These are phyloP conservation scores for Paracentrotus lividus DNA, from an alignment of 53 echinoderm and acorn worm species.

Conservation along the genomic window DNA sequence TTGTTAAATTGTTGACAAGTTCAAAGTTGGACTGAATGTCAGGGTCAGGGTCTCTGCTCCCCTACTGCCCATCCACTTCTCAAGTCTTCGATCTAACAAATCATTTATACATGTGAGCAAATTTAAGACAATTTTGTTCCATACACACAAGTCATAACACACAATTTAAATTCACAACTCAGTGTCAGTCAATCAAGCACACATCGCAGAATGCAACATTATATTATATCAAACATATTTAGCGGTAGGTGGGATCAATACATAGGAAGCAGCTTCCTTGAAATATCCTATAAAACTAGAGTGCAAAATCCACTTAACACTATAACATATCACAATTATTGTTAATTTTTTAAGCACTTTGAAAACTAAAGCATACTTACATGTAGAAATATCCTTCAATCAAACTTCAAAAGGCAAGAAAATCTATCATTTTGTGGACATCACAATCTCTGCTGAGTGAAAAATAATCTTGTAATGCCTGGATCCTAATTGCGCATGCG, in stretches of 20 bases:
- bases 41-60: too few relatives aligned
- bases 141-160: background rate
- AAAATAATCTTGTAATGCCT: background rate
- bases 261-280: background rate
- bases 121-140: too few relatives aligned
- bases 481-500: too few relatives aligned
- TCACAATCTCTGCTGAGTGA: background rate
- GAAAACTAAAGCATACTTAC: slow-evolving; percentile 18
- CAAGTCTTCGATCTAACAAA: too few relatives aligned
- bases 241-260: slow-evolving; percentile 2
- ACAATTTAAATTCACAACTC: too few relatives aligned
- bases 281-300: background rate
- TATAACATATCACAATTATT: background rate
- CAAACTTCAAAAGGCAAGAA: background rate
- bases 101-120: too few relatives aligned
- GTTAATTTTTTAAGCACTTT: background rate
- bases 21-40: too few relatives aligned
- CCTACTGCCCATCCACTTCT: too few relatives aligned
- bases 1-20: too few relatives aligned
- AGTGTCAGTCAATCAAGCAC: background rate
- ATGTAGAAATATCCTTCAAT: background rate
- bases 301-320: background rate
- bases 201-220: background rate
- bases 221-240: background rate
- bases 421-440: slow-evolving; percentile 6